These are phyloP conservation scores for Helostoma temminkii DNA, from an alignment of 2,797 vertebrate genomes.

Conservation along the genomic window DNA sequence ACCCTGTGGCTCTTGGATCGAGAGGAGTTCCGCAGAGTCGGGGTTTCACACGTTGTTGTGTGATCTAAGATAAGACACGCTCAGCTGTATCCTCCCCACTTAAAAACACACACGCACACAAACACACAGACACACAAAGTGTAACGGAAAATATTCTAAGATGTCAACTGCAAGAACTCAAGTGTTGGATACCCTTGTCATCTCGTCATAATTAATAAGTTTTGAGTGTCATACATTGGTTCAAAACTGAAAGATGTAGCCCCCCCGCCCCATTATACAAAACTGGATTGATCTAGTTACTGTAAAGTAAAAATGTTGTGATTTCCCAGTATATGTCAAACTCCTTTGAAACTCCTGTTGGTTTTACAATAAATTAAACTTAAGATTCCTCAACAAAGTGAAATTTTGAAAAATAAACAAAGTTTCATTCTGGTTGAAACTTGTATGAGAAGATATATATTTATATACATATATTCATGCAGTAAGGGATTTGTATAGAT, in stretches of 20 bases:
- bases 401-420: neutral
- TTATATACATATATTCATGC: too few relatives aligned
- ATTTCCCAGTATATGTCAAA: neutral
- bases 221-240: neutral
- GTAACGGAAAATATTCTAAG: conserved; percentile 73
- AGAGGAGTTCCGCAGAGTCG: conserved; percentile 75
- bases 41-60: conserved; percentile 76
- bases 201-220: conserved; percentile 42
- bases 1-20: conserved; percentile 76
- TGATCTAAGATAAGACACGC: conserved; percentile 76
- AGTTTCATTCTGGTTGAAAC: too few relatives aligned
- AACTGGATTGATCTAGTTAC: neutral
- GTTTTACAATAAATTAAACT: neutral
- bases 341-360: neutral
- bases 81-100: conserved; percentile 76
- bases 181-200: conserved; percentile 1
- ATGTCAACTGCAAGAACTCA: conserved; percentile 35
- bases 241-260: conserved; percentile 12
- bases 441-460: too few relatives aligned
- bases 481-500: too few relatives aligned
- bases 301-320: neutral
- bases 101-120: conserved; percentile 41
- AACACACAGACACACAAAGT: conserved; percentile 23
- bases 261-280: too few relatives aligned
- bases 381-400: neutral